Percentiles rank a stretch among this genome's conserved stretches.
Conservation (phyloP, 92 coral and sea anemone genomes). For the Epizoanthus ramosus region DNA sequence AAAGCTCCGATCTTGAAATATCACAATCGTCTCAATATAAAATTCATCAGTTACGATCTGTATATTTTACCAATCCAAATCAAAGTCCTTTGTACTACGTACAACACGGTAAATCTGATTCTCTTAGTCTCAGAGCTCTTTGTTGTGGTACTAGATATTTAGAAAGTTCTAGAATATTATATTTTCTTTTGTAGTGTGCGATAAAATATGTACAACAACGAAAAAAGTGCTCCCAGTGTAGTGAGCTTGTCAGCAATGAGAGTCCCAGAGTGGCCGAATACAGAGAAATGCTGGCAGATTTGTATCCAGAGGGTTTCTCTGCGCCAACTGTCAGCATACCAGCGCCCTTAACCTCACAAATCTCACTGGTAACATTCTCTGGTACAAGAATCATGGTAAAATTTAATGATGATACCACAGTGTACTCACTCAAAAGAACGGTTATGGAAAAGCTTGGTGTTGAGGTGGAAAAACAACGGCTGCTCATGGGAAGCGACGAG, state of each 20-base stretch:
- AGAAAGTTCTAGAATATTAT: too few species aligned
- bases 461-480: slow-evolving; percentile 13
- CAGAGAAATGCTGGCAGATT: slow-evolving; percentile 16
- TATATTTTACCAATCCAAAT: too few species aligned
- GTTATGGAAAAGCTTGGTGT: slow-evolving; percentile 21
- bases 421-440: slow-evolving; percentile 3
- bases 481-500: slow-evolving; percentile 23
- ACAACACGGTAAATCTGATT: too few species aligned
- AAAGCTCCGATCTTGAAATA: too few species aligned
- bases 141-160: too few species aligned
- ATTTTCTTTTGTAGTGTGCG: background rate
- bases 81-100: too few species aligned
- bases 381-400: background rate
- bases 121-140: too few species aligned
- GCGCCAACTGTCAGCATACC: background rate
- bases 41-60: too few species aligned
- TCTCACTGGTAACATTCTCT: slow-evolving; percentile 13
- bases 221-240: slow-evolving; percentile 18
- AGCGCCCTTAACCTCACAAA: background rate
- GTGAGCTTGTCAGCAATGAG: background rate
- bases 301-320: slow-evolving; percentile 4
- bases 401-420: slow-evolving; percentile 2
- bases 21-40: too few species aligned
- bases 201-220: background rate
- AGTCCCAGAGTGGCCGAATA: background rate